phyloP scores from a whole-genome alignment of 2,113 vertebrate species.

The Podiceps cristatus region DNA sequence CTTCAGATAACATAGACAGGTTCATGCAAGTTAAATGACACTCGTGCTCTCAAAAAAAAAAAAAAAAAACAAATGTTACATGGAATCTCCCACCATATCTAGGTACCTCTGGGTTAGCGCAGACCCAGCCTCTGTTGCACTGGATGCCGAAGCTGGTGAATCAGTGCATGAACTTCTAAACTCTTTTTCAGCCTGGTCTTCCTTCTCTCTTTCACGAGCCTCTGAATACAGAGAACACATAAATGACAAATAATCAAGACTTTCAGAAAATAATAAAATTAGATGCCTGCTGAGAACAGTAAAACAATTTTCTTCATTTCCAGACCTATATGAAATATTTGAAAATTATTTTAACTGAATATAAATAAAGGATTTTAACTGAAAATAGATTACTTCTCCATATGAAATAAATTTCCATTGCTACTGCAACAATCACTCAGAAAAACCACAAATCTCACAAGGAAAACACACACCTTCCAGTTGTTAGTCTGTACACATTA shows the following conservation, averaged over 20 bases:
- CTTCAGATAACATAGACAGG: not conserved
- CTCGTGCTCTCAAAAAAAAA: not conserved
- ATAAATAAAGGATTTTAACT: not conserved
- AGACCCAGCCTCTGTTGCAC: not conserved
- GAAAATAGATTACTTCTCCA: not conserved
- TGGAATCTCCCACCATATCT: not conserved
- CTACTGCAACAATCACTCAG: not conserved
- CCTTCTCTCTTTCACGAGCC: slow-evolving; percentile 78
- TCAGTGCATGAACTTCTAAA: slow-evolving; percentile 17
- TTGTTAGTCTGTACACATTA: not conserved
- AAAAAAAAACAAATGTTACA: not conserved
- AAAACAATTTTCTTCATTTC: not conserved
- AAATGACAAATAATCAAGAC: not conserved
- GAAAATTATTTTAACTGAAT: not conserved
- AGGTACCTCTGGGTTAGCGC: slow-evolving; percentile 67
- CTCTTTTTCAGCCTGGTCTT: slow-evolving; percentile 69
- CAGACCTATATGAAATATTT: not conserved
- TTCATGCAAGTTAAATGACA: not conserved
- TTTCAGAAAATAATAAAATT: not conserved
- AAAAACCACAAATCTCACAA: not conserved
- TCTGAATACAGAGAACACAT: slow-evolving; percentile 55
- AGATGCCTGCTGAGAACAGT: not conserved
- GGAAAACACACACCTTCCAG: not conserved
- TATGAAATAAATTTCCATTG: not conserved
- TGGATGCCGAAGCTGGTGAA: slow-evolving; percentile 55